phyloP scores from a whole-genome alignment of 2,797 vertebrate species.

The Serranus cabrilla region DNA sequence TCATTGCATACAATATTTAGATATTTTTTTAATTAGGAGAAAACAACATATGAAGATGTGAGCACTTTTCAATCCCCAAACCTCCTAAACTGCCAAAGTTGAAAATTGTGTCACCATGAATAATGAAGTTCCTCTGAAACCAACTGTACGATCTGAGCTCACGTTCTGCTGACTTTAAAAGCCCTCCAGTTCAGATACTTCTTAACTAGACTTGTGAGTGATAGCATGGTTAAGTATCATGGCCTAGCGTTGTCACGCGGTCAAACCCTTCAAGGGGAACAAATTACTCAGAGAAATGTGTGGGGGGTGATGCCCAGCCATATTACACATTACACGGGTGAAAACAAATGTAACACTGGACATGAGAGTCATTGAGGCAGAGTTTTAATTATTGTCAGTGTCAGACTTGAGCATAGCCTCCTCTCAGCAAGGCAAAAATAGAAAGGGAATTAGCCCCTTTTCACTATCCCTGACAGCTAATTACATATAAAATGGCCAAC shows the following conservation, averaged over 20 bases:
- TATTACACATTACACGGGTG: slow-evolving; percentile 73
- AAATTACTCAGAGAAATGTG: slow-evolving; percentile 72
- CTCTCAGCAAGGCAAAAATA: slow-evolving; percentile 74
- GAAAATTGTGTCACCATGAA: slow-evolving; percentile 48
- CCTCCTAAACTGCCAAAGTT: slow-evolving; percentile 38
- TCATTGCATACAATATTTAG: slow-evolving; percentile 10
- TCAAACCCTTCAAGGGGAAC: slow-evolving; percentile 76
- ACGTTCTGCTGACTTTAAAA: slow-evolving; percentile 55
- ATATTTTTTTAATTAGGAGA: slow-evolving; percentile 17
- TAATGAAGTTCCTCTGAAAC: slow-evolving; percentile 43
- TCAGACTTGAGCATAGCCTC: slow-evolving; percentile 73
- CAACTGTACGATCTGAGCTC: slow-evolving; percentile 15
- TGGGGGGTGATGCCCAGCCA: slow-evolving; percentile 48
- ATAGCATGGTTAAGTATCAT: slow-evolving; percentile 75
- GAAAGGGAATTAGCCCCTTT: slow-evolving; percentile 79
- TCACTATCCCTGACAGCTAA: slow-evolving; percentile 83
- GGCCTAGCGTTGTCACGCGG: slow-evolving; percentile 67
- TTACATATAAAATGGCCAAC: slow-evolving; percentile 82
- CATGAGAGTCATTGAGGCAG: slow-evolving; percentile 73
- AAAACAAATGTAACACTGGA: slow-evolving; percentile 75
- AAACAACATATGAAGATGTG: slow-evolving; percentile 20
- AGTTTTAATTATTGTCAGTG: slow-evolving; percentile 85
- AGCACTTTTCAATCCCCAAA: slow-evolving; percentile 18
- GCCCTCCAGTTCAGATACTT: slow-evolving; percentile 53
- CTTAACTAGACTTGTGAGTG: slow-evolving; percentile 74